phyloP scores from a whole-genome alignment of 1,140 invertebrate genomes.

The Zaprionus davidi region DNA sequence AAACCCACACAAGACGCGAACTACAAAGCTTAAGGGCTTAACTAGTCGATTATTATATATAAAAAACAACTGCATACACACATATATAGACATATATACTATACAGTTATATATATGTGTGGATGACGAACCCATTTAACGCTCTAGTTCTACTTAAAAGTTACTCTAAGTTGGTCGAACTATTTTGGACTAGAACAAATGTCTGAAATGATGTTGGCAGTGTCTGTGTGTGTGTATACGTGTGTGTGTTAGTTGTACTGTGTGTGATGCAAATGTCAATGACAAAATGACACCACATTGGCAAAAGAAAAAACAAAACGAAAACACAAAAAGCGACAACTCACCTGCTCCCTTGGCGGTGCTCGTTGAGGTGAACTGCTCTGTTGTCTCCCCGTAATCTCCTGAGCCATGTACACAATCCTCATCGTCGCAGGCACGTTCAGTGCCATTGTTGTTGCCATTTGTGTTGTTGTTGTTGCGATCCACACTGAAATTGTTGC shows the following conservation, averaged over 20 bases:
- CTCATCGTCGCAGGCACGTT: constrained; percentile 91
- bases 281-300: constrained; percentile 72
- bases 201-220: constrained; percentile 50
- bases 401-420: constrained; percentile 92
- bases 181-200: constrained; percentile 56
- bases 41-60: constrained; percentile 12
- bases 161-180: constrained; percentile 20
- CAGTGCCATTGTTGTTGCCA: constrained; percentile 65
- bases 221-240: constrained; percentile 30
- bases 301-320: constrained; percentile 28
- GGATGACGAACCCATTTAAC: constrained; percentile 30
- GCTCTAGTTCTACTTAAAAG: constrained; percentile 50
- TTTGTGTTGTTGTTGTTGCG: constrained; percentile 34
- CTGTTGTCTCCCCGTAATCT: constrained; percentile 86
- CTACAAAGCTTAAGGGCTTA: constrained; percentile 14
- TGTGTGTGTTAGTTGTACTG: constrained; percentile 39
- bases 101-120: constrained; percentile 27
- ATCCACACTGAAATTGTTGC: constrained; percentile 57
- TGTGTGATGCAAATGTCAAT: constrained; percentile 78
- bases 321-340: constrained; percentile 41
- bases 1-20: constrained; percentile 21
- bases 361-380: constrained; percentile 87
- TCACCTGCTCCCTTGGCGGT: constrained; percentile 86
- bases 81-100: constrained; percentile 33
- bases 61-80: background rate